Percentiles rank a stretch among this genome's conserved stretches.
Conservation (phyloP, 2,888 invertebrate species). For the Xanthorhoe spadicearia region DNA sequence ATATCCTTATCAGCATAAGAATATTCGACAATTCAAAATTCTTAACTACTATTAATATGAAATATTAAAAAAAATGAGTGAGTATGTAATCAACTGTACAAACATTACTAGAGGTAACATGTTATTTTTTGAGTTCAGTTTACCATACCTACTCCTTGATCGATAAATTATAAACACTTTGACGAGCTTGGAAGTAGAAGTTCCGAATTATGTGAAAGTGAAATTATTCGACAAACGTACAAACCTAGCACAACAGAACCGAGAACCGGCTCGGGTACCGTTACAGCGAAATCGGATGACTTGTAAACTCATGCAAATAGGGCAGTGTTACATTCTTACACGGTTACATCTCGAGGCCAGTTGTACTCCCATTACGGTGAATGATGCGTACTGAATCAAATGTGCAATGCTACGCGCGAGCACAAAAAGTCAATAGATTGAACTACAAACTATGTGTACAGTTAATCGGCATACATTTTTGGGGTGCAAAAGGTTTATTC, state of each 20-base stretch:
- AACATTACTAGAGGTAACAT: no score
- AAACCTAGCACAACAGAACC: conserved; percentile 26
- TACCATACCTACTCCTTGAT: conserved; percentile 19
- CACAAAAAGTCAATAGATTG: conserved; percentile 14
- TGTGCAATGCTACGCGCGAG: conserved; percentile 11
- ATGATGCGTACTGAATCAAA: conserved; percentile 25
- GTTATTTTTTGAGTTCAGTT: not conserved
- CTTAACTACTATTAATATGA: no score
- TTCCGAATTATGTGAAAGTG: conserved; percentile 72
- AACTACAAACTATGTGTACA: not conserved
- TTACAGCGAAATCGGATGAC: conserved; percentile 77
- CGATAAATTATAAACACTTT: conserved; percentile 14
- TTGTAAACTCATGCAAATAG: conserved; percentile 68
- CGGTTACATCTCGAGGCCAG: conserved; percentile 32
- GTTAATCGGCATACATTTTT: not conserved
- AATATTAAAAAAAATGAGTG: no score
- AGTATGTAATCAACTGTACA: no score
- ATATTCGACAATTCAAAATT: no score
- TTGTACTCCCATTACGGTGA: conserved; percentile 22
- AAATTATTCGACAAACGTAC: conserved; percentile 56
- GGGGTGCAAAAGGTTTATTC: not conserved
- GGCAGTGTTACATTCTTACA: conserved; percentile 63
- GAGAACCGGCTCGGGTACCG: conserved; percentile 59
- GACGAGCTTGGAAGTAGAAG: not conserved
- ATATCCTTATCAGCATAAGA: no score